Percentiles rank a stretch among this genome's conserved stretches.
phyloP scores from a whole-genome alignment of 2,113 vertebrate species.

The Trinectes maculatus region DNA sequence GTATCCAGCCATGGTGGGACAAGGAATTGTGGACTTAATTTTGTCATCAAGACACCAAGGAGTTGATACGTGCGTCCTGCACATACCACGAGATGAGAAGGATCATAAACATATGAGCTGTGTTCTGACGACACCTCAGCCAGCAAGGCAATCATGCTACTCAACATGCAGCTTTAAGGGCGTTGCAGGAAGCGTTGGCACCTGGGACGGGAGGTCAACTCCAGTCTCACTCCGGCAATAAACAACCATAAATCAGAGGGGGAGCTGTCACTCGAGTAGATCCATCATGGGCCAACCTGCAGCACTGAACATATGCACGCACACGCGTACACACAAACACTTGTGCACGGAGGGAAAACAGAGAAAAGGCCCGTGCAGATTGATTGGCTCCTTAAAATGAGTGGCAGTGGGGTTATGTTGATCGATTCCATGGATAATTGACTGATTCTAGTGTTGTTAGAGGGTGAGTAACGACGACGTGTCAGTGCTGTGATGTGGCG shows the following conservation, averaged over 20 bases:
- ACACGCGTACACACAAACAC: constrained; percentile 12
- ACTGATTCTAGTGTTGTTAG: constrained; percentile 71
- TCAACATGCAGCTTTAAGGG: constrained; percentile 21
- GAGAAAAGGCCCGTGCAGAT: constrained; percentile 56
- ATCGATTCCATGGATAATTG: constrained; percentile 74
- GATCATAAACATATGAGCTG: not conserved
- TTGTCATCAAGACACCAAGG: constrained; percentile 65
- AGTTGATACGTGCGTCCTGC: constrained; percentile 25
- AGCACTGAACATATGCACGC: not conserved
- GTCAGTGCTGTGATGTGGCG: constrained; percentile 52
- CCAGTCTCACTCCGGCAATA: constrained; percentile 34
- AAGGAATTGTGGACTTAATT: constrained; percentile 60
- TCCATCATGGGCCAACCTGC: constrained; percentile 54
- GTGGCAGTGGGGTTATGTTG: constrained; percentile 61
- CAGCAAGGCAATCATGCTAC: constrained; percentile 9
- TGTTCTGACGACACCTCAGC: not conserved
- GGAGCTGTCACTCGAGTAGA: constrained; percentile 49
- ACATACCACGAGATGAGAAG: constrained; percentile 8
- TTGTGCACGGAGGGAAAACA: not conserved
- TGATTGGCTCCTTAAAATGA: constrained; percentile 72
- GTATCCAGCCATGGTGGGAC: constrained; percentile 43
- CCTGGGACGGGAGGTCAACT: constrained; percentile 49
- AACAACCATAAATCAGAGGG: constrained; percentile 68
- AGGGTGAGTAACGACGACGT: constrained; percentile 57
- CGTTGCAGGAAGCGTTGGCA: constrained; percentile 32